Base-by-base conservation (phyloP, 1,140 invertebrate species). In the Aphelinus atriplicis region DNA sequence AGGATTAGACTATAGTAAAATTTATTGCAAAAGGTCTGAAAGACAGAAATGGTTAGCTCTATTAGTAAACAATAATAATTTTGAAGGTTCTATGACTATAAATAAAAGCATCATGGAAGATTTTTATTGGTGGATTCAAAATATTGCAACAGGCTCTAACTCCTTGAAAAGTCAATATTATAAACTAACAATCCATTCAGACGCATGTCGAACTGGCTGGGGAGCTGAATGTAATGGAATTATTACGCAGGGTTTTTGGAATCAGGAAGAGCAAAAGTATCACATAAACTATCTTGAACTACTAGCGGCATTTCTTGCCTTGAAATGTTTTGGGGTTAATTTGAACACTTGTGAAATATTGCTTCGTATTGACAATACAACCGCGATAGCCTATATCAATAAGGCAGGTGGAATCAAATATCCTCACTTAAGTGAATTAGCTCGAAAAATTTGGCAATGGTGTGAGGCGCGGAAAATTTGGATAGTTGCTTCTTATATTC, bases 71-170 rank as follows among this genome's bases (percentile, higher is more conserved):
- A 55, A 55, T 26, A n/a, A 53, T 7, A 43, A 73, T 51, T 66
- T 66, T 60, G 42, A 66, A 50, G 50, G 60, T 51, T 1, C 3
- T 1, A 74, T 68, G 57, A 2, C 43, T n/a, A 45, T 74, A 45
- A 3, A 64, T 53, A 9, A 47, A 10, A 55, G 47, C 10, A 61
- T 55, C 46, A 5, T 53, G 6, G 45, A 45, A 3, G 75, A 76
- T 68, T 68, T 76, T 45, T 3, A 68, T 43, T 72, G 75, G 69
- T 76, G 75, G 64, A 2, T 50, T 63, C 7, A n/a, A 67, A 9
- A 43, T n/a, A 43, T 76, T 9, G 1, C n/a, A n/a, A n/a, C n/a
- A n/a, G n/a, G n/a, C n/a, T n/a, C n/a, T n/a, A n/a, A n/a, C n/a
- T n/a, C n/a, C n/a, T n/a, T n/a, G n/a, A n/a, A n/a, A n/a, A n/a